Conservation (phyloP, 2,797 vertebrate genomes). For the Manis javanica region DNA sequence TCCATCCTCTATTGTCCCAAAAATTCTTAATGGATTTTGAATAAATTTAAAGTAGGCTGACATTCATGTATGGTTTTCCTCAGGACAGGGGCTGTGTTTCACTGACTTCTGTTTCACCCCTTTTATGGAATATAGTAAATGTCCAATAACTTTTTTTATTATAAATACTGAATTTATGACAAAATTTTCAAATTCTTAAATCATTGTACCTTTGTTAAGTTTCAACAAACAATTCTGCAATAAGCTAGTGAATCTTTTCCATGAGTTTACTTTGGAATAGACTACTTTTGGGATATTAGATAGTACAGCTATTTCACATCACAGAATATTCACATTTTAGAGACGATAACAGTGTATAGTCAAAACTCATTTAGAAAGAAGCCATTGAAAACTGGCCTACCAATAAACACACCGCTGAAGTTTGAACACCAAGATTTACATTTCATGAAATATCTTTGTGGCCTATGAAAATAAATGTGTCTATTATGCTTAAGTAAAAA, state of each 20-base stretch:
- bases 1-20: neutral
- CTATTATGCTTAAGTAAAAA: neutral
- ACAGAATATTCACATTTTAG: neutral
- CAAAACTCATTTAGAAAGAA: neutral
- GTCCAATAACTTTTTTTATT: neutral
- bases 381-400: neutral
- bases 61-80: neutral
- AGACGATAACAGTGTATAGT: neutral
- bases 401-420: neutral
- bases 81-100: neutral
- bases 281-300: neutral
- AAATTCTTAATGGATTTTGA: neutral
- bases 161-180: neutral
- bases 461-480: neutral
- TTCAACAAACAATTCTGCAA: neutral
- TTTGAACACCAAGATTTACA: neutral
- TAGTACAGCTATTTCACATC: neutral
- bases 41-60: neutral
- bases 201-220: neutral
- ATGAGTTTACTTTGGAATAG: neutral
- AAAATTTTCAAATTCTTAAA: slow-evolving; percentile 1
- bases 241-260: neutral
- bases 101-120: neutral
- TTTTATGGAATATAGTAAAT: neutral
- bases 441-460: neutral